Evolutionary conservation across 2,888 invertebrate genomes (phyloP), one percentile per base, ranked within the genome.

Genomic region (Eupithecia centaureata): DNA sequence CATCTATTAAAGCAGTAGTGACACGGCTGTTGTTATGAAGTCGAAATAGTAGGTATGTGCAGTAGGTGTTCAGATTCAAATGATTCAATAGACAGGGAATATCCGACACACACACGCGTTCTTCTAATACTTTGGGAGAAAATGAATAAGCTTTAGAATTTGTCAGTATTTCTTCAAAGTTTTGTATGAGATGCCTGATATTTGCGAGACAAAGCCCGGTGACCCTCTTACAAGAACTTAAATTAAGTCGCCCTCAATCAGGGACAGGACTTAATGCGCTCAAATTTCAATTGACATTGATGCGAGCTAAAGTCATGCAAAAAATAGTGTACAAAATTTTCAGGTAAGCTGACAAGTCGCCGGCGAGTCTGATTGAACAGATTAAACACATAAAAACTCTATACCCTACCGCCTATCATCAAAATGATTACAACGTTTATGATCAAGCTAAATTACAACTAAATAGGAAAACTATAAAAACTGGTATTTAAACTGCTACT

Each of bases 351-450:
- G 79, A 78, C 78, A 73, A 76, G 74, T 79, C 83, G 82, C 83
- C 18, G 47, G 82, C 81, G 79, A 73, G 71, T 72, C 65, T 67
- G 79, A 80, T 78, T 81, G 71, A 73, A 66, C 75, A 75, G 77
- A 77, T 81, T 80, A 82, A 76, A 73, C 74, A 68, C 71, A 73
- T 65, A 67, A 76, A 80, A 79, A 81, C 76, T 76, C 73, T 73
- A 74, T 73, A 61, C 60, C 68, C 63, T 69, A 74, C 76, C 76
- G 77, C 80, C 79, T 78, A 82, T 79, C 83, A 79, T 78, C 80
- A 77, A 77, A 74, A 73, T 79, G 77, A 84, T 82, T 82, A 82
- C 75, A 77, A 75, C 78, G 72, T 80, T 80, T 78, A 81, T 67
- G 76, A 78, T 77, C 72, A 72, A 70, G 72, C 75, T 74, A 75